Evolutionary conservation across 2,113 vertebrate genomes (phyloP).

Genomic region (Tautogolabrus adspersus): DNA sequence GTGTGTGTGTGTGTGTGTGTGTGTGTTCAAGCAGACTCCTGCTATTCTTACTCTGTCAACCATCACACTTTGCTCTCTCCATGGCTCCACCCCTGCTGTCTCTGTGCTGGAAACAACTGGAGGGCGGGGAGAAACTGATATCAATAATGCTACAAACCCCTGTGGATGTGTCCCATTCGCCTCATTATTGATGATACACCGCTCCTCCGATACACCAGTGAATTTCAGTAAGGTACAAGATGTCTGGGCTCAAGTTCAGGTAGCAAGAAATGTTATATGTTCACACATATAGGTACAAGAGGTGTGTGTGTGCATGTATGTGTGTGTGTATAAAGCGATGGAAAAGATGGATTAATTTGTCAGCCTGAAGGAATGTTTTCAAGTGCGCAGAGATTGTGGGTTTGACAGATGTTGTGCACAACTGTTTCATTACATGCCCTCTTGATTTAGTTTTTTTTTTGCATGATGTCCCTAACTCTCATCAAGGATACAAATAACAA

Average conservation of each 20-base stretch:
- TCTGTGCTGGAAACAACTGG: slow-evolving; percentile 39
- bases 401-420: slow-evolving; percentile 46
- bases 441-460: slow-evolving; percentile 45
- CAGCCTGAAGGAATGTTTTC: slow-evolving; percentile 43
- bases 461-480: not conserved
- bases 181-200: slow-evolving; percentile 57
- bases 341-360: slow-evolving; percentile 7
- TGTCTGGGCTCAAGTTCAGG: slow-evolving; percentile 36
- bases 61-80: slow-evolving; percentile 39
- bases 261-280: slow-evolving; percentile 14
- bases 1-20: slow-evolving; percentile 13
- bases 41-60: slow-evolving; percentile 18
- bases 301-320: not conserved
- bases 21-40: slow-evolving; percentile 14
- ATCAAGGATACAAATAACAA: not conserved
- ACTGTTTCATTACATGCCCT: slow-evolving; percentile 46
- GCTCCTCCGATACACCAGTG: not conserved
- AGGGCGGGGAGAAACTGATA: slow-evolving; percentile 43
- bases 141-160: slow-evolving; percentile 60
- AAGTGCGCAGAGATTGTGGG: not conserved
- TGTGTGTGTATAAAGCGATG: not conserved
- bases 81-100: slow-evolving; percentile 59
- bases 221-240: not conserved
- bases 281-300: not conserved
- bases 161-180: slow-evolving; percentile 37